Evolutionary conservation across 2,888 invertebrate genomes (phyloP), one percentile per base, ranked within the genome.

Genomic region (Sminthurinus aureus): DNA sequence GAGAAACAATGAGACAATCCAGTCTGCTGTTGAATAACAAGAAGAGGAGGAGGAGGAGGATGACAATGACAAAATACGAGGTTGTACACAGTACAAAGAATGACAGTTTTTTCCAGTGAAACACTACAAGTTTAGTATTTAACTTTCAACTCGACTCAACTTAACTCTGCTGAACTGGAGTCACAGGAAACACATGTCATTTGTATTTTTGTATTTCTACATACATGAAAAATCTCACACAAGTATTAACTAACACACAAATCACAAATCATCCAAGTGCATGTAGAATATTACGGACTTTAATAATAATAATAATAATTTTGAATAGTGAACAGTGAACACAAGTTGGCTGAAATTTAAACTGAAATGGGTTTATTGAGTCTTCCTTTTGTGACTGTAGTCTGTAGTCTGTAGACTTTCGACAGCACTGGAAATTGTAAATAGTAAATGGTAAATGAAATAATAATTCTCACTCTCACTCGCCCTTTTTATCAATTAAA

Each of bases 401-500:
- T 13, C 24, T 15, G 38, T 74, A 26, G 15, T 13, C 20, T 26
- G 38, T 22, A 73, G n/a, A n/a, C n/a, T 3, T 20, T 67, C 6
- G 66, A 66, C 66, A 66, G 20, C 15, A 66, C 15, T 66, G 15
- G 66, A 38, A 38, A 38, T 38, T 38, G 38, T 38, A 38, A 38
- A 38, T 38, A 6, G 22, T 71, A 15, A 24, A 13, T 24, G 4
- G 71, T 22, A 15, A 13, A 20, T 71, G n/a, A 52, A 76, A 76
- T 15, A 50, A 11, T 73, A 22, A 76, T 76, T 26, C 73, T 76
- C 58, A 76, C 58, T 76, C 52, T 76, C 20, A 13, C 58, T 76
- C 58, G 20, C 52, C 58, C 76, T 76, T 76, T 76, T 76, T 76
- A 76, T 76, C 76, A 76, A 76, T 76, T 76, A 76, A 58, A 24